Conservation (phyloP, 2,113 vertebrate genomes). For the Cephalophus harveyi region DNA sequence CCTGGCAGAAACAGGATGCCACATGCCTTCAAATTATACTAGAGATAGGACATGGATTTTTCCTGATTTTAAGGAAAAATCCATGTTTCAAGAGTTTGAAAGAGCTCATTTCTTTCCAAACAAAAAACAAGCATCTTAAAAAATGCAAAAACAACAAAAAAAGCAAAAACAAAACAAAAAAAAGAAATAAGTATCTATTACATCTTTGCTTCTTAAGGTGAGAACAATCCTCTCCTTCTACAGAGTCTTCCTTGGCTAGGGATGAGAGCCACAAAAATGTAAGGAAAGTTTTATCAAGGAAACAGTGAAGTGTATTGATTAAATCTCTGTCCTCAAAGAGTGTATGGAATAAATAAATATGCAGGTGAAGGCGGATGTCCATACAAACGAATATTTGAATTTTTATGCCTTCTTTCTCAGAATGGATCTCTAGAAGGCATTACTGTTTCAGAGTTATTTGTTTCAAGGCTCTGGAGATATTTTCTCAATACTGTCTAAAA, state of each 20-base stretch:
- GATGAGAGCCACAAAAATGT: neutral
- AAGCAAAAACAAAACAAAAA: too few species aligned
- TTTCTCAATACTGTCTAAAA: neutral
- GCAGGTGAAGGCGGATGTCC: neutral
- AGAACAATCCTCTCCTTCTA: neutral
- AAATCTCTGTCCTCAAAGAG: neutral
- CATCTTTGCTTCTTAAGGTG: neutral
- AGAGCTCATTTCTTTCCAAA: neutral
- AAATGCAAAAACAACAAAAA: neutral
- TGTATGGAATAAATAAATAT: neutral
- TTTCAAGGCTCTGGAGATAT: neutral
- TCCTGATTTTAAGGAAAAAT: neutral
- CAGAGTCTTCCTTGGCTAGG: neutral
- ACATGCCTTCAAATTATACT: neutral
- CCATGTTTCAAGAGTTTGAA: neutral
- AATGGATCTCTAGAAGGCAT: neutral
- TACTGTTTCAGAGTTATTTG: neutral
- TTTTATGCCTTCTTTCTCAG: neutral
- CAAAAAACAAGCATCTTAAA: neutral
- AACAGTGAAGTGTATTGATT: neutral
- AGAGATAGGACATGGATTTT: neutral
- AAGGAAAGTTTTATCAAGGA: neutral
- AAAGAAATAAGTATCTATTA: neutral
- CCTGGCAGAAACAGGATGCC: neutral
- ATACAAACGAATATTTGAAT: neutral